phyloP scores from a whole-genome alignment of 2,113 vertebrate genomes.

The Axis porcinus region DNA sequence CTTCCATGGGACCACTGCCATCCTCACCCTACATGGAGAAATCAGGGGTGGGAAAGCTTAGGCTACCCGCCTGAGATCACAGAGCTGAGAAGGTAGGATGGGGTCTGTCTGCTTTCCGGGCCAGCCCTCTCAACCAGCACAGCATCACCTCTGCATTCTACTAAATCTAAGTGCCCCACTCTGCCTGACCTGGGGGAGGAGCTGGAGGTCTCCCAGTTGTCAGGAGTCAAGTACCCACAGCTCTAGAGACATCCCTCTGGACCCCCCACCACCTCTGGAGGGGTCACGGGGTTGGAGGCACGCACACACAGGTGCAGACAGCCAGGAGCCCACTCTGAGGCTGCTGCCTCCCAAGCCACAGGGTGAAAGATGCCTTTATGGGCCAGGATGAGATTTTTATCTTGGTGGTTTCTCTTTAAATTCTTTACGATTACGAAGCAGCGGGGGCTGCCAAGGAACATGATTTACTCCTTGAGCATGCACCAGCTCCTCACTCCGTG shows the following conservation, averaged over 20 bases:
- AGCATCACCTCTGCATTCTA: not conserved
- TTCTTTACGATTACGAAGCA: slow-evolving; percentile 74
- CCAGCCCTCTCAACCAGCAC: not conserved
- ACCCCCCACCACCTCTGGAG: not conserved
- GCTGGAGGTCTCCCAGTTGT: not conserved
- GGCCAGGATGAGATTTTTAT: slow-evolving; percentile 57
- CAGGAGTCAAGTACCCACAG: not conserved
- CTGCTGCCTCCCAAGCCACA: not conserved
- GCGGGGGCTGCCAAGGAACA: slow-evolving; percentile 72
- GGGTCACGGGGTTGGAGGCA: not conserved
- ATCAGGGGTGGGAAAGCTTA: not conserved
- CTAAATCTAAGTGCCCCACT: not conserved
- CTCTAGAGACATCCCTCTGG: not conserved
- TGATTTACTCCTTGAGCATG: slow-evolving; percentile 75
- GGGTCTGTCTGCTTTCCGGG: not conserved
- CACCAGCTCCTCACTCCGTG: slow-evolving; percentile 61
- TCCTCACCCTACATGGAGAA: not conserved
- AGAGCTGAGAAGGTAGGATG: not conserved
- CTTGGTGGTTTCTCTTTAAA: slow-evolving; percentile 75
- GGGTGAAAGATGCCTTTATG: slow-evolving; percentile 46
- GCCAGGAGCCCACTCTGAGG: not conserved
- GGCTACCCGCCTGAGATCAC: not conserved
- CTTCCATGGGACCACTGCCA: not conserved
- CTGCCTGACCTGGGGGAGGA: not conserved
- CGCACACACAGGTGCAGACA: not conserved